phyloP scores from a whole-genome alignment of 1,140 invertebrate genomes.

The Drosophila ananassae region DNA sequence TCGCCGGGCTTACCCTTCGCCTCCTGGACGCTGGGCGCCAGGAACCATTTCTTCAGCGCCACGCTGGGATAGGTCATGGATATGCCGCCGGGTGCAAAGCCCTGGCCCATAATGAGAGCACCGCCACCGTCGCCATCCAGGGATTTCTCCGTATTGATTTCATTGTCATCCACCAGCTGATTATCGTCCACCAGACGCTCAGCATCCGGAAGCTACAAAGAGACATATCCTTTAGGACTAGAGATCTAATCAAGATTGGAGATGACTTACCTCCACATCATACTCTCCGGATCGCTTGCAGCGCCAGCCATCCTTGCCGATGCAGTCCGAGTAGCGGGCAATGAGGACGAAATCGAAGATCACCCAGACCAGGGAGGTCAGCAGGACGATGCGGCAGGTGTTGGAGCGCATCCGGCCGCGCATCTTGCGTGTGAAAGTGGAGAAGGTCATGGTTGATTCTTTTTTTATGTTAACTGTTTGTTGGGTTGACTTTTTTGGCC shows the following conservation, averaged over 20 bases:
- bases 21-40: constrained; percentile 88
- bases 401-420: constrained; percentile 94
- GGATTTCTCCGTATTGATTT: constrained; percentile 83
- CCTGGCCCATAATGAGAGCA: constrained; percentile 60
- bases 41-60: constrained; percentile 89
- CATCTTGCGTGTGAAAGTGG: constrained; percentile 88
- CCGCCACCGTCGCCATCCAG: constrained; percentile 66
- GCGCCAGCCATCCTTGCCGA: constrained; percentile 88
- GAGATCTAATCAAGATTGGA: neutral
- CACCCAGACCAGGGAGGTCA: constrained; percentile 98
- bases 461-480: constrained; percentile 22
- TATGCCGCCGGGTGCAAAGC: constrained; percentile 73
- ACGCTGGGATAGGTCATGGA: constrained; percentile 81
- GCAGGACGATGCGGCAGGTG: constrained; percentile 96
- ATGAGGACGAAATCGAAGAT: constrained; percentile 95
- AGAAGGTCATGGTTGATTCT: constrained; percentile 64
- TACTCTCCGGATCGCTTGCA: constrained; percentile 86
- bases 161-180: constrained; percentile 81
- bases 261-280: constrained; percentile 83
- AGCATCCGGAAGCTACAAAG: constrained; percentile 65
- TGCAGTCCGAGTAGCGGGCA: constrained; percentile 96
- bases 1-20: constrained; percentile 92
- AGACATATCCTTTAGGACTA: neutral
- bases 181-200: constrained; percentile 78
- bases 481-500: constrained; percentile 10